Evolutionary conservation across 30 jellyfish, hydroid and myxozoan species (phyloP), one percentile per base, ranked within the genome.

Genomic region (Hydractinia symbiolongicarpus): DNA sequence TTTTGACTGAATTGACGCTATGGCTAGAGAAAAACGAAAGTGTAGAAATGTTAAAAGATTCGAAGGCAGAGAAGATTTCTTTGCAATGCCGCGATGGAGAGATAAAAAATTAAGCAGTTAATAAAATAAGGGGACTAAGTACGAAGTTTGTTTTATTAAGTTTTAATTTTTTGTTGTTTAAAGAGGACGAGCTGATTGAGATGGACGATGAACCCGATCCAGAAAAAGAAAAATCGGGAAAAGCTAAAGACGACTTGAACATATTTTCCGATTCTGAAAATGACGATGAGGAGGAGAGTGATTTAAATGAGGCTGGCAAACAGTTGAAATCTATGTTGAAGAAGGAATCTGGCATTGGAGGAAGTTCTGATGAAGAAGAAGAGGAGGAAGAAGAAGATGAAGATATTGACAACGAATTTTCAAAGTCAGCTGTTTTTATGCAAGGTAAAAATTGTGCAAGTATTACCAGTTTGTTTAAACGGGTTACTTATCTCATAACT

Each of bases 161-260:
- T 30, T 30, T 30, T 30, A 30, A 64, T 7, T 64, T n/a, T 0
- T 64, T 64, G 19, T 13, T 13, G 17, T 64, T 64, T 13, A 64
- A n/a, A 90, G 97, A 80, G 75, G 96, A 86, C 53, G 98, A 91
- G 72, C 87, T 82, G 51, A 62, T 20, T 49, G 88, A 57, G 69
- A 61, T 91, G 56, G 93, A 91, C 70, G 98, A 91, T 61, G 98
- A 91, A 55, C 98, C 98, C 8, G 98, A 86, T 20, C 96, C 98
- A 4, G 96, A 86, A 20, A 73, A 83, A 66, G 87, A 93, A 8
- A 78, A 72, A 61, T 64, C 53, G 52, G 81, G 76, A 11, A 91
- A 86, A 78, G 96, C 98, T 20, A 91, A 91, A 71, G 98, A 91
- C 69, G 96, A 91, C 21, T 64, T 91, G 77, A 91, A 86, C 81